A percentile compares a stretch with the other conserved stretches of the same genome.
Evolutionary conservation across 2,888 invertebrate species (phyloP).

Genomic region (Eupelmus urozonus): DNA sequence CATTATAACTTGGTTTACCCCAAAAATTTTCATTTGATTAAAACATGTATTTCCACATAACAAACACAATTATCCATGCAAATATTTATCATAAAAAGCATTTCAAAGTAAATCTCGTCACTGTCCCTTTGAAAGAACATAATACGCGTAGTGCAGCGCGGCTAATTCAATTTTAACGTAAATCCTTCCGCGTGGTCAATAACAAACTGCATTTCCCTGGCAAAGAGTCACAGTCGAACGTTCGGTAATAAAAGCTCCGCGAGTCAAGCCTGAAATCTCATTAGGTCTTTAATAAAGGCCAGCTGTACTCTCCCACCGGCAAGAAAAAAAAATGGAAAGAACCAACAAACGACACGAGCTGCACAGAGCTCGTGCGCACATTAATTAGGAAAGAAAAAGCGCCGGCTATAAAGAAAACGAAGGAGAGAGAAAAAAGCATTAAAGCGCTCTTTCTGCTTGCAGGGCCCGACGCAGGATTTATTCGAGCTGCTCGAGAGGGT

Average conservation of each 20-base stretch:
- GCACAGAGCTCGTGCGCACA: not conserved
- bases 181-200: too few relatives aligned
- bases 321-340: not conserved
- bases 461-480: conserved; percentile 83
- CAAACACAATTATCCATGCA: too few relatives aligned
- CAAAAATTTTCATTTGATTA: too few relatives aligned
- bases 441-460: conserved; percentile 53
- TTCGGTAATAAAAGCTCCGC: not conserved
- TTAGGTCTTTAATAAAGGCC: not conserved
- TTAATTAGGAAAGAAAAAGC: conserved; percentile 2
- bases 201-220: too few relatives aligned
- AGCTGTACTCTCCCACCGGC: not conserved
- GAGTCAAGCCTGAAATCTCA: conserved; percentile 13
- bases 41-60: too few relatives aligned
- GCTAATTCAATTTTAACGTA: too few relatives aligned
- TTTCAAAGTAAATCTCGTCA: too few relatives aligned
- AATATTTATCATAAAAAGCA: too few relatives aligned
- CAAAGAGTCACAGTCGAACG: not conserved
- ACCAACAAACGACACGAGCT: too few relatives aligned
- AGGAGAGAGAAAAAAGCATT: not conserved
- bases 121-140: too few relatives aligned
- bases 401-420: not conserved
- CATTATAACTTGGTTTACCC: too few relatives aligned
- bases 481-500: conserved; percentile 96
- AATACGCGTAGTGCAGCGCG: too few relatives aligned